Evolutionary conservation across 2,888 invertebrate genomes (phyloP), one percentile per base, ranked within the genome.

Genomic region (Lycaena phlaeas): DNA sequence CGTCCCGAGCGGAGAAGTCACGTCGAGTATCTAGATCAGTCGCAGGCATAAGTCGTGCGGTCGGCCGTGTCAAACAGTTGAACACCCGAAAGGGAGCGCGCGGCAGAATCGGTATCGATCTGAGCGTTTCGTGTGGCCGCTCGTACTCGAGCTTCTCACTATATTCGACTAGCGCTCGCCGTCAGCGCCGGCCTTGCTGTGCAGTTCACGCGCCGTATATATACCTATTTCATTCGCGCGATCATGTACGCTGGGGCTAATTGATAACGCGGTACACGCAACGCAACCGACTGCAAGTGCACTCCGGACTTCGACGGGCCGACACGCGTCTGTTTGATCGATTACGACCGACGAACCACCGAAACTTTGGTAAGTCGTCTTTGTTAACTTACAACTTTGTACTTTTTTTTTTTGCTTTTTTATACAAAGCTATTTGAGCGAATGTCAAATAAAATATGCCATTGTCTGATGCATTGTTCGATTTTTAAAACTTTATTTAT

Each of bases 131-230:
- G 72, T 67, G 66, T 64, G 68, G 62, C 64, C 71, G 74, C 61
- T 74, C 68, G 76, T 65, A 74, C 69, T 67, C 74, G 63, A 64
- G 76, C 68, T 64, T 69, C 69, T 73, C 76, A 74, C 71, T 72
- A 81, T 78, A 79, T 70, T 79, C 75, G 73, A 57, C 67, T 66
- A 72, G 68, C 69, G 70, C 66, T 79, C 73, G 78, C 71, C 77
- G 79, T 75, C 71, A 72, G 82, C 78, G 77, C 81, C 78, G 78
- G 76, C 74, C 75, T 71, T 77, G 71, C 68, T 70, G 68, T 65
- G 65, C 71, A n/a, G n/a, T 79, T 77, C 75, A 73, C 76, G 70
- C 69, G 74, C 61, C 61, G 64, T 63, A 64, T 71, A 64, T 54
- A 64, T 44, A 62, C 71, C n/a, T n/a, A n/a, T n/a, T 73, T 64